Evolutionary conservation across 1,140 invertebrate species (phyloP).

Genomic region (Macrostomum lignano): DNA sequence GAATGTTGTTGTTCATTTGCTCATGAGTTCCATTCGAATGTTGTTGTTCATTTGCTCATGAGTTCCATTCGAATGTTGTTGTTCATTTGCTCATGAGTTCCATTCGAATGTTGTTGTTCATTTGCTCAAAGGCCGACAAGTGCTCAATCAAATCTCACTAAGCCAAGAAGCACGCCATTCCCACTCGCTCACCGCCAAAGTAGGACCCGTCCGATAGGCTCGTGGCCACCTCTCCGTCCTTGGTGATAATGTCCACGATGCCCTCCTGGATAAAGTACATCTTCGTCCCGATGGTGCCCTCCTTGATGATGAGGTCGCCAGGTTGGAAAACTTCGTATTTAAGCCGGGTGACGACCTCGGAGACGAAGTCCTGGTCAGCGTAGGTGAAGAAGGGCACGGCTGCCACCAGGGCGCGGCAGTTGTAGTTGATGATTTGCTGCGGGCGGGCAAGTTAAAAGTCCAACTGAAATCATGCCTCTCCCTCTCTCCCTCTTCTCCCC

Average conservation of each 20-base stretch:
- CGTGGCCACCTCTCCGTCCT: constrained; percentile 86
- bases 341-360: constrained; percentile 76
- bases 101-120: too few species aligned
- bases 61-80: too few species aligned
- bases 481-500: too few species aligned
- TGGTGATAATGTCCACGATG: constrained; percentile 57
- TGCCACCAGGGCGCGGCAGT: constrained; percentile 79
- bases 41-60: too few species aligned
- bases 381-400: constrained; percentile 94
- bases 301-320: constrained; percentile 22
- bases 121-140: too few species aligned
- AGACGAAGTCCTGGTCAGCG: constrained; percentile 84
- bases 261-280: constrained; percentile 98
- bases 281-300: constrained; percentile 77
- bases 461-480: too few species aligned
- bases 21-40: too few species aligned
- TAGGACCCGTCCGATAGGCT: constrained; percentile 84
- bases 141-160: too few species aligned
- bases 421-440: constrained; percentile 92
- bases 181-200: constrained; percentile 57
- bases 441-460: too few species aligned
- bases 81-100: too few species aligned
- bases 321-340: constrained; percentile 97
- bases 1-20: too few species aligned
- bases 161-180: too few species aligned